phyloP scores from a whole-genome alignment of 2,113 vertebrate genomes.

The Colius striatus region DNA sequence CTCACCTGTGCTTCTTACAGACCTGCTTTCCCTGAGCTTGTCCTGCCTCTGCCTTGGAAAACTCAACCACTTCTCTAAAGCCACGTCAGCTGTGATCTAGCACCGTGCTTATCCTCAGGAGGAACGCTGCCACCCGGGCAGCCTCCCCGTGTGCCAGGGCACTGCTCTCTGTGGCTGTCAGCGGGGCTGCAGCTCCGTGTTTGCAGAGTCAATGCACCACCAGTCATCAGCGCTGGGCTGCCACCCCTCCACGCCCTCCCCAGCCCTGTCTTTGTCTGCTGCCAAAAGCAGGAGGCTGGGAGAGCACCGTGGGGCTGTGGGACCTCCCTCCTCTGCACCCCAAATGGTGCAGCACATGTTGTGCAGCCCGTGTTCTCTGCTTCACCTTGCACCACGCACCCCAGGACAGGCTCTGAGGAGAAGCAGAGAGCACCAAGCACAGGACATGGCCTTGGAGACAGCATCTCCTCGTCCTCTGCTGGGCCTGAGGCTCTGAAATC shows the following conservation, averaged over 20 bases:
- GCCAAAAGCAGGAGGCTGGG: not conserved
- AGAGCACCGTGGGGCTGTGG: not conserved
- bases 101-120: not conserved
- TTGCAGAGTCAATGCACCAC: not conserved
- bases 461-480: not conserved
- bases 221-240: not conserved
- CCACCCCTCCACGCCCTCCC: no score
- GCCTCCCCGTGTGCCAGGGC: not conserved
- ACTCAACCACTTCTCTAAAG: not conserved
- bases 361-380: not conserved
- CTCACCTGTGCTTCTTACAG: not conserved
- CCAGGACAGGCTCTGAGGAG: not conserved
- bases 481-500: not conserved
- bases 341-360: no score
- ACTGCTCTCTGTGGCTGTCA: not conserved
- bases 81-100: not conserved
- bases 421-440: not conserved
- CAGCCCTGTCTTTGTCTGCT: not conserved
- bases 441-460: not conserved
- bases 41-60: not conserved
- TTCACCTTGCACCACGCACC: rapidly evolving
- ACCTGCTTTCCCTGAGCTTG: not conserved
- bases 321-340: not conserved
- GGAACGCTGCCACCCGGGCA: rapidly evolving
- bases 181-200: not conserved